These are phyloP conservation scores for Trichogramma evanescens DNA, from an alignment of 2,888 invertebrate genomes.

Conservation along the genomic window DNA sequence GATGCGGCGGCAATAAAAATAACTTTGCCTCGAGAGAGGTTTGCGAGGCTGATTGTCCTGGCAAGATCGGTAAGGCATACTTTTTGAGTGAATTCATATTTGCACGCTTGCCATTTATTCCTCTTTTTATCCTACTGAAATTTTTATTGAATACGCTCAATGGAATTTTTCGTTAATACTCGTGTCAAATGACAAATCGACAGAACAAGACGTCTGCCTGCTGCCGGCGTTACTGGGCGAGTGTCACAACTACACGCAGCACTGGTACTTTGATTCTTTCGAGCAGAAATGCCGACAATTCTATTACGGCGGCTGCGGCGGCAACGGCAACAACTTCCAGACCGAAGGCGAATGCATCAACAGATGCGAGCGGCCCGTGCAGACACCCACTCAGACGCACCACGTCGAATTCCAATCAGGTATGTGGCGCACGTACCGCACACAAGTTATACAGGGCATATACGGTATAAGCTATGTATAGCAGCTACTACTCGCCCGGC, in stretches of 20 bases:
- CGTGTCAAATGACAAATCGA: slow-evolving; percentile 11
- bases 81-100: neutral
- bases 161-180: neutral
- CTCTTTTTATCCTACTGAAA: slow-evolving; percentile 15
- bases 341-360: slow-evolving; percentile 60
- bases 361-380: slow-evolving; percentile 54
- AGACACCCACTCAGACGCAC: slow-evolving; percentile 46
- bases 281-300: slow-evolving; percentile 71
- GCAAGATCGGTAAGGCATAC: slow-evolving; percentile 64
- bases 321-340: slow-evolving; percentile 81
- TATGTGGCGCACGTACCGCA: slow-evolving; percentile 22
- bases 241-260: slow-evolving; percentile 66
- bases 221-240: slow-evolving; percentile 70
- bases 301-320: slow-evolving; percentile 86
- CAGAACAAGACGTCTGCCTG: slow-evolving; percentile 65
- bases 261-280: slow-evolving; percentile 79
- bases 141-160: neutral
- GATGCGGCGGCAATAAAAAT: slow-evolving; percentile 86
- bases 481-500: too few relatives aligned
- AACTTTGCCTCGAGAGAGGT: slow-evolving; percentile 67
- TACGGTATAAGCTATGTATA: neutral
- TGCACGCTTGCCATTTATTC: neutral
- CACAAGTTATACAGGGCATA: neutral
- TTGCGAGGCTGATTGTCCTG: slow-evolving; percentile 73
- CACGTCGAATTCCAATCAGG: slow-evolving; percentile 39